phyloP scores from a whole-genome alignment of 2,797 vertebrate species.

The Lutjanus argentimaculatus region DNA sequence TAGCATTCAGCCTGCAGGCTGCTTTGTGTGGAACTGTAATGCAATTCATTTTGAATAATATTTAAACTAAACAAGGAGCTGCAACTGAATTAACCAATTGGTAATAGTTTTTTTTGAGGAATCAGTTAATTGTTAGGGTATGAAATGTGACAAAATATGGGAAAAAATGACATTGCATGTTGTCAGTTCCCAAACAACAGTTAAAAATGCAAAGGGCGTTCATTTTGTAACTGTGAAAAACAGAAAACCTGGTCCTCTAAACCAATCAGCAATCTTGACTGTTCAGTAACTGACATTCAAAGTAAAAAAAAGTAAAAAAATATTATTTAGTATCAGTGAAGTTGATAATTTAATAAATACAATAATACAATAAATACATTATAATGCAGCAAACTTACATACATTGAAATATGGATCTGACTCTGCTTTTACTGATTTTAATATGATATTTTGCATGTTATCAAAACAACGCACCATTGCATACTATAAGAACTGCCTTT shows the following conservation, averaged over 20 bases:
- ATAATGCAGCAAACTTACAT: neutral
- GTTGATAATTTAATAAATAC: neutral
- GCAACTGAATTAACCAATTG: neutral
- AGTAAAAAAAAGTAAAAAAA: neutral
- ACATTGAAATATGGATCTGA: neutral
- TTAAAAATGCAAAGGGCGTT: neutral
- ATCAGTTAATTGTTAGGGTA: neutral
- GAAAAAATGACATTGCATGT: neutral
- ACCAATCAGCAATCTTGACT: neutral
- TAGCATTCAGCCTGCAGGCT: conserved; percentile 7
- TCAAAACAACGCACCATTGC: neutral
- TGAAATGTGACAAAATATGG: conserved; percentile 2
- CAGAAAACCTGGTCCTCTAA: neutral
- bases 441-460: neutral
- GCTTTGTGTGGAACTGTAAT: conserved; percentile 8
- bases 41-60: neutral
- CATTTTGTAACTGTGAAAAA: neutral
- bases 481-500: neutral
- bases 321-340: neutral
- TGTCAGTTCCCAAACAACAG: neutral
- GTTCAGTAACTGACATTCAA: neutral
- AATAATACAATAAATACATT: neutral
- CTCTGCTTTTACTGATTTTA: neutral
- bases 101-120: neutral
- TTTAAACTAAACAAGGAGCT: neutral